A percentile compares a stretch with the other conserved stretches of the same genome.
These are phyloP conservation scores for Vannuccia rotundouncinata DNA, from an alignment of 2,888 invertebrate genomes.

Conservation along the genomic window DNA sequence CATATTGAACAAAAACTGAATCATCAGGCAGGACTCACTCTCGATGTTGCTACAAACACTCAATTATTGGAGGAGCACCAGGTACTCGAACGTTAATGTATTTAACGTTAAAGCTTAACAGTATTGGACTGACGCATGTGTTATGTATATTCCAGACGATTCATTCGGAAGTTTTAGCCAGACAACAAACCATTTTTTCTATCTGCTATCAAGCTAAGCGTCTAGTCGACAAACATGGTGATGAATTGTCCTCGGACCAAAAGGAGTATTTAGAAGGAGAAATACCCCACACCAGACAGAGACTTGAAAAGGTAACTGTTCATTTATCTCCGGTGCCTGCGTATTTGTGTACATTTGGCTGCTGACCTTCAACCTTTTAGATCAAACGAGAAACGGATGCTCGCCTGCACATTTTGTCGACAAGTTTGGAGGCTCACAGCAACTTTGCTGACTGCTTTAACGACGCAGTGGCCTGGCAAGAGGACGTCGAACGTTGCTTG, in stretches of 20 bases:
- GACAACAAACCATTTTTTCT: background rate
- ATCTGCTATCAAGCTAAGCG: background rate
- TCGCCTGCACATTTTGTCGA: background rate
- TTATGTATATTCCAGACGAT: background rate
- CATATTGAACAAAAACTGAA: background rate
- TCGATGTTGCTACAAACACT: background rate
- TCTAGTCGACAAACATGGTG: background rate
- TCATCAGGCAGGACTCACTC: background rate
- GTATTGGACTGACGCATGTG: no score
- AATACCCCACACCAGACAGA: background rate
- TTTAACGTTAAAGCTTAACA: no score
- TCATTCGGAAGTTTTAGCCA: background rate
- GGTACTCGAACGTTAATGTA: no score
- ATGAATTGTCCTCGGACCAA: background rate
- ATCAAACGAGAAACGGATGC: background rate
- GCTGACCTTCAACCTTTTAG: no score
- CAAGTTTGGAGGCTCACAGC: background rate
- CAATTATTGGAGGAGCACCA: background rate
- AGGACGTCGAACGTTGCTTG: background rate
- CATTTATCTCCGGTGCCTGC: no score
- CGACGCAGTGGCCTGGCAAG: background rate
- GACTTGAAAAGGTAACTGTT: background rate
- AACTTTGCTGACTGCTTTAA: background rate
- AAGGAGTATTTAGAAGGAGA: background rate
- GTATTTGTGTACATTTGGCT: no score